Conservation (phyloP, 2,113 vertebrate genomes). For the Parotia lawesii region DNA sequence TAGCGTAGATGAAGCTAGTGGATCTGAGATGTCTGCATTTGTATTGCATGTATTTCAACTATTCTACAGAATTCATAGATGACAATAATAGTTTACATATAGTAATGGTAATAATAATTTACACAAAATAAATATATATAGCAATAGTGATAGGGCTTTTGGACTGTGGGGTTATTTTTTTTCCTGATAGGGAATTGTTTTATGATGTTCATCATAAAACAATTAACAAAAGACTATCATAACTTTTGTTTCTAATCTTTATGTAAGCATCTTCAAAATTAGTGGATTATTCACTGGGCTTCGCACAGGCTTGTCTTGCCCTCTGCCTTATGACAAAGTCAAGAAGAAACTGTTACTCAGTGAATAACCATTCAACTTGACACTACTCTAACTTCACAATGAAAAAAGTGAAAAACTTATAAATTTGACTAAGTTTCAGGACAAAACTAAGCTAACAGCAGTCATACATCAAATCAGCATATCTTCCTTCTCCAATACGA, state of each 20-base stretch:
- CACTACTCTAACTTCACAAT: neutral
- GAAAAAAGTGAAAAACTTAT: neutral
- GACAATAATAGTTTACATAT: neutral
- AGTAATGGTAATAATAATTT: neutral
- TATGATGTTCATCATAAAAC: neutral
- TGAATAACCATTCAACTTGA: neutral
- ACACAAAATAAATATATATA: neutral
- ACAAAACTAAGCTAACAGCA: neutral
- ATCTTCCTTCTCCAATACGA: neutral
- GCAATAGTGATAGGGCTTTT: fast-evolving
- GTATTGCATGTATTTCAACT: neutral
- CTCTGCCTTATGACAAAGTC: neutral
- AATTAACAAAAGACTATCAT: neutral
- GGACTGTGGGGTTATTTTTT: neutral
- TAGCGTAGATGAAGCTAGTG: neutral
- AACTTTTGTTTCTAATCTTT: neutral
- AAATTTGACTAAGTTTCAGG: neutral
- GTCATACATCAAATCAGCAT: neutral
- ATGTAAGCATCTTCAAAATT: neutral
- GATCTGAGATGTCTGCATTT: neutral
- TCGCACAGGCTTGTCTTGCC: neutral
- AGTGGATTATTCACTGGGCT: neutral
- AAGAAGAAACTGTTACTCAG: neutral
- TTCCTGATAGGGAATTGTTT: too few relatives aligned
- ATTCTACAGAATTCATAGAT: neutral